A percentile compares a stretch with the other conserved stretches of the same genome.
These are phyloP conservation scores for Drosophila yooni DNA, from an alignment of 2,888 invertebrate genomes.

Conservation along the genomic window DNA sequence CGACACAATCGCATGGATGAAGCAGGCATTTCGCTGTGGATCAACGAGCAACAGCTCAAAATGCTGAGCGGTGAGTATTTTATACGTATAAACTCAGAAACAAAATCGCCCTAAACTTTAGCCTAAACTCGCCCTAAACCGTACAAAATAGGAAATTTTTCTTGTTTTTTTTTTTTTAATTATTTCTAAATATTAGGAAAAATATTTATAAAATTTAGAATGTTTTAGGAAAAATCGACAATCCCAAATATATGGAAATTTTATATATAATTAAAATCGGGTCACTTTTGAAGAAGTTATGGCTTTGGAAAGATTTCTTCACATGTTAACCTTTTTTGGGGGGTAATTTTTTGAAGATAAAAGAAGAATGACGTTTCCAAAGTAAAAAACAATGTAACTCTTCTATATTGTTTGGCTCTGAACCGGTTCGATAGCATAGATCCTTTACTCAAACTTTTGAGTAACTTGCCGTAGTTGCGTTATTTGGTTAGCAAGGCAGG, in stretches of 20 bases:
- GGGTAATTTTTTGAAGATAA: not conserved
- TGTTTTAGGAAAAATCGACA: not conserved
- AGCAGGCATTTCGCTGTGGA: slow-evolving; percentile 92
- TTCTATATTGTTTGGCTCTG: not conserved
- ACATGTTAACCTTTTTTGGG: not conserved
- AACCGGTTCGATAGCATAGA: not conserved
- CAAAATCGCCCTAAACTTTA: not conserved
- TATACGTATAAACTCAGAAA: not conserved
- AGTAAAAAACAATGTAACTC: no score
- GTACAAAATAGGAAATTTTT: not conserved
- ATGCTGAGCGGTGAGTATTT: slow-evolving; percentile 92
- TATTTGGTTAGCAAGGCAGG: no score
- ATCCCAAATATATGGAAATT: not conserved
- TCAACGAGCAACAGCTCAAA: slow-evolving; percentile 95
- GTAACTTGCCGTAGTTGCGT: not conserved
- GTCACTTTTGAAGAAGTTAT: not conserved
- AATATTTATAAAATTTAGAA: not conserved
- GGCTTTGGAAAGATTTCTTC: not conserved
- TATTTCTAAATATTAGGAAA: not conserved
- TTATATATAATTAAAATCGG: not conserved
- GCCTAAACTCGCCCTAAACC: not conserved
- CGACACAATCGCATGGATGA: slow-evolving; percentile 75
- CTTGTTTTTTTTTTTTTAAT: not conserved
- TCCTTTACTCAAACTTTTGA: not conserved
- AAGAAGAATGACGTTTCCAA: no score